Conservation (phyloP, 2,113 vertebrate genomes). For the Hippocampus comes region DNA sequence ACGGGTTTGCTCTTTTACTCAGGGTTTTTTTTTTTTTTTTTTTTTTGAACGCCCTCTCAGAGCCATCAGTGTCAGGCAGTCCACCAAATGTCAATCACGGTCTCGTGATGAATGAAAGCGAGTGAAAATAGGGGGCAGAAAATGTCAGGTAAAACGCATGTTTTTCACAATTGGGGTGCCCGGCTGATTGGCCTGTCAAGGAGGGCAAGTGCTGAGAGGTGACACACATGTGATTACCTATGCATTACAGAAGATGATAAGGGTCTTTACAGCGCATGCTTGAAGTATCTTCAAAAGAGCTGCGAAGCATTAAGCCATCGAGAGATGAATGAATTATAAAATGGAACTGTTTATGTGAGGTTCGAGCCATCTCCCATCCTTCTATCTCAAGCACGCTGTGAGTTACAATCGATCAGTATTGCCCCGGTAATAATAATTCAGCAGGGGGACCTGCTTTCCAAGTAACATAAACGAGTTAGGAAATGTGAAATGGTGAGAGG, state of each 20-base stretch:
- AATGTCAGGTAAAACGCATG: slow-evolving; percentile 54
- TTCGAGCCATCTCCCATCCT: neutral
- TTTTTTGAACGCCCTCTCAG: slow-evolving; percentile 58
- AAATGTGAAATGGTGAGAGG: neutral
- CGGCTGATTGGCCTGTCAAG: slow-evolving; percentile 56
- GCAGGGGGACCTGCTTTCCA: neutral
- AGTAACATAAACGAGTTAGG: neutral
- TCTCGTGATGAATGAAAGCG: slow-evolving; percentile 39
- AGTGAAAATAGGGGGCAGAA: slow-evolving; percentile 5
- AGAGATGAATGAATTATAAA: slow-evolving; percentile 26
- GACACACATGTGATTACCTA: slow-evolving; percentile 72
- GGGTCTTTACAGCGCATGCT: slow-evolving; percentile 45
- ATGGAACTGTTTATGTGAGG: slow-evolving; percentile 51
- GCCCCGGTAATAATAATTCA: slow-evolving; percentile 7
- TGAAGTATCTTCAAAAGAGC: slow-evolving; percentile 33
- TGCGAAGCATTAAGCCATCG: slow-evolving; percentile 30
- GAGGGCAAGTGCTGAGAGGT: slow-evolving; percentile 36
- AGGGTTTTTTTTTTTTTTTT: slow-evolving; percentile 18
- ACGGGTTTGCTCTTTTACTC: slow-evolving; percentile 67
- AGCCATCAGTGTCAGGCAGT: slow-evolving; percentile 67
- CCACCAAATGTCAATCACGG: slow-evolving; percentile 58
- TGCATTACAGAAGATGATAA: slow-evolving; percentile 65
- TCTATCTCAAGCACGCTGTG: neutral
- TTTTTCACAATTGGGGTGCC: slow-evolving; percentile 61
- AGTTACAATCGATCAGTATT: slow-evolving; percentile 13